phyloP scores from a whole-genome alignment of 2,797 vertebrate genomes.

The Gallinago nigripennis region DNA sequence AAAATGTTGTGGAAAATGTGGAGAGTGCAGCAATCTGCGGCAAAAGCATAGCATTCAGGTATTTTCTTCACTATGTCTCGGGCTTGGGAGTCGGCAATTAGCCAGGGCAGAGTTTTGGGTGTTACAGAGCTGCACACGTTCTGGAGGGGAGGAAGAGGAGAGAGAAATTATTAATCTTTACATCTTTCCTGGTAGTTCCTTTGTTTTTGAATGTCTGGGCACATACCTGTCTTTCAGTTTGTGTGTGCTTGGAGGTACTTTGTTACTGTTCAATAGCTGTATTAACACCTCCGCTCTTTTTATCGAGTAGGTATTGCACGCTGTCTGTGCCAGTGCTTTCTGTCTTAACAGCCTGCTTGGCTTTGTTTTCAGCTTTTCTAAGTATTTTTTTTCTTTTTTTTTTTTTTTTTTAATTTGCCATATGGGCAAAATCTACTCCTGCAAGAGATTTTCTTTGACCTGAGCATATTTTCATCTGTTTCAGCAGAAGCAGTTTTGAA shows the following conservation, averaged over 20 bases:
- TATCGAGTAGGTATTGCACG: background rate
- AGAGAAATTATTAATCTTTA: background rate
- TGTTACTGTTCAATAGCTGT: background rate
- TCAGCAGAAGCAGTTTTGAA: background rate
- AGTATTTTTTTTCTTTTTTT: background rate
- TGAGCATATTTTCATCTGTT: background rate
- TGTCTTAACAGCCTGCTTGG: background rate
- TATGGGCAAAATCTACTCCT: background rate
- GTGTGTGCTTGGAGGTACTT: background rate
- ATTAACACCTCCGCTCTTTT: background rate
- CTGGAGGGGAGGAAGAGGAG: background rate
- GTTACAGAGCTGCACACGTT: accelerated
- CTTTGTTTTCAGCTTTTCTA: background rate
- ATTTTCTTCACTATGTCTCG: background rate
- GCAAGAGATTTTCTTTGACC: background rate
- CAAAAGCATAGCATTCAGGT: background rate
- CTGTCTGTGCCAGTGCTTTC: background rate
- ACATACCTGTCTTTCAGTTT: background rate
- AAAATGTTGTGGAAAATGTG: background rate
- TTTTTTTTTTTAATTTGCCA: background rate
- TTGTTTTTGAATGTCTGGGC: background rate
- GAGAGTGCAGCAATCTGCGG: background rate
- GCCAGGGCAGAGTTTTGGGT: accelerated
- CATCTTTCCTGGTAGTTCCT: background rate
- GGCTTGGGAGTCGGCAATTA: accelerated